Evolutionary conservation across 1,140 invertebrate genomes (phyloP).

Genomic region (Bombus sylvicola): DNA sequence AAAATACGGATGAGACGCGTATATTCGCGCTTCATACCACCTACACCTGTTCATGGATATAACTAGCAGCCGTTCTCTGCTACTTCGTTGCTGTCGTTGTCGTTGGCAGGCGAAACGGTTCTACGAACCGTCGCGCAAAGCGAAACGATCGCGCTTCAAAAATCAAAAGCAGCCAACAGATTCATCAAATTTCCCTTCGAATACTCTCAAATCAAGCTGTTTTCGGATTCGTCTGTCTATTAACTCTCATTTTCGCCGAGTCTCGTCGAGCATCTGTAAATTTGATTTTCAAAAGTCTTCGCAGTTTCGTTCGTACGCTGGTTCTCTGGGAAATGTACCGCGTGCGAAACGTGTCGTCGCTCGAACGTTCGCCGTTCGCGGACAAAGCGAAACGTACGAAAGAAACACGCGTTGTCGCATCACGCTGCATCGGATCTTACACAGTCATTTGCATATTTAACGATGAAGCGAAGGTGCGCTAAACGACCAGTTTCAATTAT

Average conservation of each 20-base stretch:
- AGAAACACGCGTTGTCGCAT: background rate
- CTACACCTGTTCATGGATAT: background rate
- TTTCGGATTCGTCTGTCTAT: background rate
- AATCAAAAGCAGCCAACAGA: background rate
- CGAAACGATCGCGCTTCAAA: background rate
- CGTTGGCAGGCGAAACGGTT: background rate
- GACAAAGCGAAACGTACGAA: background rate
- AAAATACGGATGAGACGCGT: constrained; percentile 50
- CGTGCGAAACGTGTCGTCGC: too few relatives aligned
- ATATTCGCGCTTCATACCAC: background rate
- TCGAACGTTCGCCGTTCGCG: background rate
- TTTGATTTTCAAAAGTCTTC: background rate
- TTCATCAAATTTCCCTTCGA: background rate
- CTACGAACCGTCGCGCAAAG: background rate
- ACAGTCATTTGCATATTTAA: constrained; percentile 1
- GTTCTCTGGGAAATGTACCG: background rate
- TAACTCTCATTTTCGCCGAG: background rate
- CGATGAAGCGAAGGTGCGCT: background rate
- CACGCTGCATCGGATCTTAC: background rate
- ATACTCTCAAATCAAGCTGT: background rate
- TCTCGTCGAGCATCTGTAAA: background rate
- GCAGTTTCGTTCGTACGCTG: background rate
- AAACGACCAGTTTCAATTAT: background rate
- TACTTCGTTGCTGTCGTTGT: background rate
- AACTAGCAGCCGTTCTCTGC: too few relatives aligned